Conservation (phyloP, 1,140 invertebrate species). For the Procambarus virginalis region DNA sequence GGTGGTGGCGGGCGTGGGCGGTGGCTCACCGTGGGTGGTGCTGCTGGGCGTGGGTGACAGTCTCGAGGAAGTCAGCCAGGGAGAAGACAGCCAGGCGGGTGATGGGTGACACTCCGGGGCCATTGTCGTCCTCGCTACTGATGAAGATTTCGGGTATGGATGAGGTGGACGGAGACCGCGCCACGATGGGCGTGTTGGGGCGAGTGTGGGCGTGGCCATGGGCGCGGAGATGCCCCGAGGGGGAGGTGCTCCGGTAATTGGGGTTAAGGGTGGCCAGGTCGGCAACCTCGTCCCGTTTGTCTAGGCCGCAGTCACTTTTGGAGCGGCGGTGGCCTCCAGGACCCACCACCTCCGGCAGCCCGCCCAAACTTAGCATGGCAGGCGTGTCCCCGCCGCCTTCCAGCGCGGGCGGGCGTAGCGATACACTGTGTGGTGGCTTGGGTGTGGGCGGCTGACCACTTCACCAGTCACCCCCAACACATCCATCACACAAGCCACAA, state of each 20-base stretch:
- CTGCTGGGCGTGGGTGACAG: slow-evolving; percentile 20
- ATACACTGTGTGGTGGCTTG: not conserved
- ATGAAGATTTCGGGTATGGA: slow-evolving; percentile 60
- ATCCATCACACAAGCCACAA: slow-evolving; percentile 15
- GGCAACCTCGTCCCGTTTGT: slow-evolving; percentile 32
- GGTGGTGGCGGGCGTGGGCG: not conserved
- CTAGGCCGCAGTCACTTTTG: slow-evolving; percentile 50
- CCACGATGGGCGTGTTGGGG: slow-evolving; percentile 33
- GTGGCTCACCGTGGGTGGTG: slow-evolving; percentile 24
- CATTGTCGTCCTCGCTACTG: slow-evolving; percentile 41
- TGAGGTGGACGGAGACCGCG: slow-evolving; percentile 50
- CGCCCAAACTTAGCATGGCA: slow-evolving; percentile 48
- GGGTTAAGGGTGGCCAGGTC: slow-evolving; percentile 24
- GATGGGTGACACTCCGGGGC: slow-evolving; percentile 32
- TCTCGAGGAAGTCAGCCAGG: slow-evolving; percentile 57
- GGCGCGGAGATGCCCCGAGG: not conserved
- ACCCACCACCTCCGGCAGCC: slow-evolving; percentile 35
- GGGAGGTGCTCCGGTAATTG: not conserved
- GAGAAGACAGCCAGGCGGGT: slow-evolving; percentile 57
- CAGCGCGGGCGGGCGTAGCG: not conserved
- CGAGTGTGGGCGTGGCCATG: slow-evolving; percentile 38
- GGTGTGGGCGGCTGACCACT: not conserved
- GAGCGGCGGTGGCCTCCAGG: slow-evolving; percentile 41
- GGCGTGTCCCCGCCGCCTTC: not conserved
- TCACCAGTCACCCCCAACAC: not conserved